Conservation (phyloP, 1,140 invertebrate genomes). For the Laupala kohalensis region DNA sequence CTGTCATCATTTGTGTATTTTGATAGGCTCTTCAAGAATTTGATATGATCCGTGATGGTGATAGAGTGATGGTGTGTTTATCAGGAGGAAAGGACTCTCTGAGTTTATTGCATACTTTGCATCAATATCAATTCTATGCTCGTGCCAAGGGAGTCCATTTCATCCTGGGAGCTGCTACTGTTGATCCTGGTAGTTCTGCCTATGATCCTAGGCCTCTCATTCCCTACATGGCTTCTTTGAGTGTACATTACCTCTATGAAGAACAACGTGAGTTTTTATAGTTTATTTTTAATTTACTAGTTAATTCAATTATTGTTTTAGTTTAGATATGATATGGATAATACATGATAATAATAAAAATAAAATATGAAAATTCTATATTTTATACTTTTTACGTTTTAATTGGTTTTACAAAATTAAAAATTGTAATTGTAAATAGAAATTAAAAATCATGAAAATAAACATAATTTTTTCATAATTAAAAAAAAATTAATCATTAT, state of each 20-base stretch:
- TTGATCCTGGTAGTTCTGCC: constrained; percentile 45
- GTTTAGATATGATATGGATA: no score
- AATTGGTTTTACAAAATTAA: no score
- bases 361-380: no score
- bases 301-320: not conserved
- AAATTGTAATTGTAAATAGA: no score
- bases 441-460: no score
- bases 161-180: constrained; percentile 58
- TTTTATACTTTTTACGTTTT: no score
- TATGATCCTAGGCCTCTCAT: constrained; percentile 53
- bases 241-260: constrained; percentile 59
- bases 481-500: no score
- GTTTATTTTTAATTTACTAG: not conserved
- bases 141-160: constrained; percentile 62
- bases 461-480: no score
- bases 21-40: constrained; percentile 64
- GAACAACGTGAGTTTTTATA: constrained; percentile 32
- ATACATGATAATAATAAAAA: no score
- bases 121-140: constrained; percentile 70
- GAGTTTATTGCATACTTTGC: constrained; percentile 65
- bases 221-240: constrained; percentile 49
- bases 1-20: not conserved
- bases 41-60: constrained; percentile 72
- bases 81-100: constrained; percentile 71
- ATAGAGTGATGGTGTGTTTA: constrained; percentile 72